Evolutionary conservation across 2,888 invertebrate species (phyloP), one percentile per base, ranked within the genome.

Genomic region (Ormyrus thymus): DNA sequence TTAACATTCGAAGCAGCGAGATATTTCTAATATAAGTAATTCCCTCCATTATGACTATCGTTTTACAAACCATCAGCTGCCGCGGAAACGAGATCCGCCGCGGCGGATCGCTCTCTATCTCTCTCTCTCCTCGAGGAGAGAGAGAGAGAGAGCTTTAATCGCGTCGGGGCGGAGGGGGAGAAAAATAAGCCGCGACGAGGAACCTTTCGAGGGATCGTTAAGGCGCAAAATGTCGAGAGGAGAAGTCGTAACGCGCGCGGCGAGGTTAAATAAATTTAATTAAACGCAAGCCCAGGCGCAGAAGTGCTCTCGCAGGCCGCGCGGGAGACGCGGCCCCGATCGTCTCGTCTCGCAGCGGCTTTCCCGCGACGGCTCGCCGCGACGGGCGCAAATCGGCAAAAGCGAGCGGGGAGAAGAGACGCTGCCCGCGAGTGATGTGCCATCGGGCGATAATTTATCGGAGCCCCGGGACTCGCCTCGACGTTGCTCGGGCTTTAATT

Each of bases 231-330:
- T 61, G 56, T 69, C 73, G 61, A 29, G 29, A 72, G 53, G 68
- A 68, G 78, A 73, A 61, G 68, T 66, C 55, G 29, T 61, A 53
- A 4, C 46, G 46, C 9, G 46, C 13, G 29, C 29, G 29, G 29
- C 53, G 46, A 48, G 50, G n/a, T n/a, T 43, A 68, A 61, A 66
- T 78, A 78, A 78, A 73, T 78, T 78, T 78, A 78, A 78, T 78
- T 78, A 68, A 73, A 72, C 29, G 50, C n/a, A 29, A 11, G 59
- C 69, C 43, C 0, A 8, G 50, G 3, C 48, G 51, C n/a, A 59
- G 10, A 58, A 46, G 29, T 3, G 53, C 59, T 46, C 13, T 66
- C 48, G 46, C 64, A 10, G 10, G 46, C 51, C 71, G 66, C 64
- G 15, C 43, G 43, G 7, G 6, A n/a, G 64, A n/a, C 13, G 45